Base-by-base conservation (phyloP, 1,140 invertebrate species). In the Lanistes nyassanus region DNA sequence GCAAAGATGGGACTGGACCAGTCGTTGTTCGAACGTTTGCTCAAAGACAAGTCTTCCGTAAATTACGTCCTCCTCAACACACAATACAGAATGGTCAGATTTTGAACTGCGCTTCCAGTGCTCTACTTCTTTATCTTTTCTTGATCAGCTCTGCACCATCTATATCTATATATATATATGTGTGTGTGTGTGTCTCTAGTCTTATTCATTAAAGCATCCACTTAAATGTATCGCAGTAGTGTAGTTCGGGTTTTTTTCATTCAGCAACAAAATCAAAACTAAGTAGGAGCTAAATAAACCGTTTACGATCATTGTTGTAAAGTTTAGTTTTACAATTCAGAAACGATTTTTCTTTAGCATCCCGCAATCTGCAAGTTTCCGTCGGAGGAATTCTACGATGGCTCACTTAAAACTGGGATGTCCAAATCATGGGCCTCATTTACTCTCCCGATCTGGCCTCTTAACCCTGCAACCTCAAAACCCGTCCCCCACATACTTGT, bases 61-160 rank as follows among this genome's bases (percentile, higher is more conserved):
- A 26, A 47, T 73, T 23, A 77, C 55, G 47, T 60, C 13, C 77
- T 85, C 77, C 77, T 86, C 16, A 67, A 77, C n/a, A 64, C 47
- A 11, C 86, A 87, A 51, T 87, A 86, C 69, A 81, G 86, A 75
- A 87, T 87, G 86, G 86, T 87, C 76, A 76, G 79, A n/a, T n/a
- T n/a, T n/a, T n/a, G n/a, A n/a, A n/a, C n/a, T n/a, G n/a, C n/a
- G n/a, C n/a, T n/a, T n/a, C n/a, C n/a, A n/a, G n/a, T n/a, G n/a
- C n/a, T n/a, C n/a, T n/a, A n/a, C n/a, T n/a, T n/a, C n/a, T n/a
- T 47, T 47, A 47, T 16, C 19, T 47, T 47, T 47, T 9, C 2
- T 3, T 13, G 9, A 47, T 16, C 9, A 13, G 42, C 19, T 47
- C 19, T 3, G 19, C 19, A 47, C 19, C 9, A 47, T 13, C 0